phyloP scores from a whole-genome alignment of 30 jellyfish, hydroid and myxozoan genomes.

The Hydractinia symbiolongicarpus region DNA sequence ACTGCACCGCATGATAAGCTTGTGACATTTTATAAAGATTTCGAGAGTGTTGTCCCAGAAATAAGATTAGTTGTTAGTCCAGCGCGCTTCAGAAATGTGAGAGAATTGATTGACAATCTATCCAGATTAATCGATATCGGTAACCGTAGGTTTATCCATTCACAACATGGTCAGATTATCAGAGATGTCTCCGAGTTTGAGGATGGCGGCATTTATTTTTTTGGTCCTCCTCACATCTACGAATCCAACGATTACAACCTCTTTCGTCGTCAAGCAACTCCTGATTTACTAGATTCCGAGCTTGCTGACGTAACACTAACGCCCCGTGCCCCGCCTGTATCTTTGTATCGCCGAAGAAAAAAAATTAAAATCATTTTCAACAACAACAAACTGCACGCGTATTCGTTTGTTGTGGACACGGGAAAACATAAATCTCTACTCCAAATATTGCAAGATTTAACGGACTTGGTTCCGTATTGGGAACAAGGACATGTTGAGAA shows the following conservation, averaged over 20 bases:
- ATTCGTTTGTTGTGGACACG: conserved; percentile 35
- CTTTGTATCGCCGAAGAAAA: conserved; percentile 28
- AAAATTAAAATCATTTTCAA: conserved; percentile 8
- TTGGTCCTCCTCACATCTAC: conserved; percentile 30
- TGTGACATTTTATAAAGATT: conserved; percentile 55
- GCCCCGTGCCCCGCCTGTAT: conserved; percentile 15
- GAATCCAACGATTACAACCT: conserved; percentile 7
- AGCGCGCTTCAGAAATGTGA: conserved; percentile 30
- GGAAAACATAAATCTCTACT: conserved; percentile 20
- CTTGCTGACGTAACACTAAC: conserved; percentile 4
- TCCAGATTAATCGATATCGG: conserved; percentile 41
- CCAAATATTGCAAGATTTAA: no score
- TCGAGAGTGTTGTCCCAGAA: conserved; percentile 59
- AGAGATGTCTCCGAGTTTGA: conserved; percentile 47
- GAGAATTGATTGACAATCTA: conserved; percentile 38
- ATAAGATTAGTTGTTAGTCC: conserved; percentile 49
- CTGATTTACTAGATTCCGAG: conserved; percentile 14
- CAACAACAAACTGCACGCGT: not conserved
- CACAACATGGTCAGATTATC: conserved; percentile 29
- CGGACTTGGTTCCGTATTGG: conserved; percentile 39
- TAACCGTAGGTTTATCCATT: conserved; percentile 35
- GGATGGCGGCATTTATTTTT: conserved; percentile 59
- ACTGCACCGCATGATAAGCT: conserved; percentile 29
- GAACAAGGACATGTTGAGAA: conserved; percentile 37
- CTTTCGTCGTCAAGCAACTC: not conserved